Evolutionary conservation across 2,113 vertebrate species (phyloP).

Genomic region (Nyctereutes procyonoides): DNA sequence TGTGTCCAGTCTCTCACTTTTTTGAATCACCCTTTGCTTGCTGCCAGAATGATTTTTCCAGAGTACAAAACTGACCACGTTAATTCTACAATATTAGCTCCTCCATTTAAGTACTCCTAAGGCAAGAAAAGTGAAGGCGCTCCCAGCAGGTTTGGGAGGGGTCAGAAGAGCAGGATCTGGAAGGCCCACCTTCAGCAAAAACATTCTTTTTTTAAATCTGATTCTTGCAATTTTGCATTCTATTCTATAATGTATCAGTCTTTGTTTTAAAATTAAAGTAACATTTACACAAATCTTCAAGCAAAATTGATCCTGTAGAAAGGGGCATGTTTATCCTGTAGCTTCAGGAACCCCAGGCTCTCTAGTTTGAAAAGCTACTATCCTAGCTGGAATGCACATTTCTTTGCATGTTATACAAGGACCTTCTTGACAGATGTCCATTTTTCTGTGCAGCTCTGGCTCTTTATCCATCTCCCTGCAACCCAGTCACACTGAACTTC

Average conservation of each 20-base stretch:
- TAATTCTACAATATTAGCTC: not conserved
- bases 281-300: not conserved
- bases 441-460: not conserved
- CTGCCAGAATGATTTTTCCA: conserved; percentile 31
- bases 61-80: not conserved
- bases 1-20: not conserved
- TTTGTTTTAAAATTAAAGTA: conserved; percentile 54
- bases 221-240: conserved; percentile 20
- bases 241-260: not conserved
- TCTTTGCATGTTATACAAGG: not conserved
- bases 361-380: not conserved
- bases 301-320: not conserved
- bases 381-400: not conserved
- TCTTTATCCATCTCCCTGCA: not conserved
- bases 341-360: not conserved
- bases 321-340: not conserved
- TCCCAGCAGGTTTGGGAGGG: not conserved
- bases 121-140: not conserved
- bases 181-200: not conserved
- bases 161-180: not conserved
- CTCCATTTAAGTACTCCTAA: not conserved
- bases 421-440: not conserved
- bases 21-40: not conserved
- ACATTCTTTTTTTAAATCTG: conserved; percentile 20
- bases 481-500: not conserved